phyloP scores from a whole-genome alignment of 1,140 invertebrate species.

The Drosophila equinoxialis region DNA sequence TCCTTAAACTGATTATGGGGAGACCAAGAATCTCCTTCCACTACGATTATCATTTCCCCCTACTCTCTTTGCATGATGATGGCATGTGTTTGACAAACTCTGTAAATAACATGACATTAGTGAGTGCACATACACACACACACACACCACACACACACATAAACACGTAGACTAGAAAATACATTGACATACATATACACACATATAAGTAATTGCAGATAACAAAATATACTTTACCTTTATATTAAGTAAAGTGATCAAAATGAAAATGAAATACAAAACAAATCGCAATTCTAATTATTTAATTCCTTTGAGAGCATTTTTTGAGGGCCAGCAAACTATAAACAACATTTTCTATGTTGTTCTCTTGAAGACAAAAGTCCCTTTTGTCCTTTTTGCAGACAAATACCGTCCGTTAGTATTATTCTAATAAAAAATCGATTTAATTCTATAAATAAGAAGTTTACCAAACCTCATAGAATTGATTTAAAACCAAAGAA shows the following conservation, averaged over 20 bases:
- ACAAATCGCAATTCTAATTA: neutral
- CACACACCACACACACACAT: conserved; percentile 1
- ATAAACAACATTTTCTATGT: neutral
- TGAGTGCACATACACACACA: conserved; percentile 35
- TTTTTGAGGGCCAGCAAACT: neutral
- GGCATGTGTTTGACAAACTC: conserved; percentile 38
- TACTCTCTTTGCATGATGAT: conserved; percentile 32
- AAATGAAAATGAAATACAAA: neutral
- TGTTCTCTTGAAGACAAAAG: no score
- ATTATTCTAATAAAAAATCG: no score
- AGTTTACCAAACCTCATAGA: no score
- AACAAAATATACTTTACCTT: neutral
- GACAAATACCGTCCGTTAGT: no score
- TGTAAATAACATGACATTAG: conserved; percentile 52
- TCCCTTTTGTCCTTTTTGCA: no score
- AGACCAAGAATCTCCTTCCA: neutral
- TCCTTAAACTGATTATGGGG: conserved; percentile 11
- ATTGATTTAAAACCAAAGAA: no score
- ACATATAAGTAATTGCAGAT: conserved; percentile 15
- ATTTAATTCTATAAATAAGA: no score
- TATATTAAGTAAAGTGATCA: neutral
- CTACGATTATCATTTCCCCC: conserved; percentile 1
- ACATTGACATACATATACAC: neutral
- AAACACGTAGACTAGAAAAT: conserved; percentile 35
- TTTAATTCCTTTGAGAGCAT: conserved; percentile 7